Evolutionary conservation across 2,113 vertebrate genomes (phyloP).

Genomic region (Acanthochromis polyacanthus): DNA sequence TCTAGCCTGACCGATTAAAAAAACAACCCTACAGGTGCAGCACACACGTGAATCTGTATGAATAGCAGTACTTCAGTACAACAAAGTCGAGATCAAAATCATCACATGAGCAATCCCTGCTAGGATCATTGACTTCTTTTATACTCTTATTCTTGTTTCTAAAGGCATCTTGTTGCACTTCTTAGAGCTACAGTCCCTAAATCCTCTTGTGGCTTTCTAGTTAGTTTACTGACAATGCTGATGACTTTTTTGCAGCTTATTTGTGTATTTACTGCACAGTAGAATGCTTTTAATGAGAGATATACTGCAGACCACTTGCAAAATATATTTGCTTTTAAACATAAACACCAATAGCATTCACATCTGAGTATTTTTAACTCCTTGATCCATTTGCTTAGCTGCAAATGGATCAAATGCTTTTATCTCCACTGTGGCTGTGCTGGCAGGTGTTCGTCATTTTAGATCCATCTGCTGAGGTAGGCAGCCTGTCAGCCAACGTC

Average conservation of each 20-base stretch:
- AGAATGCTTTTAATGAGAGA: neutral
- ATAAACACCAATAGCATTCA: no score
- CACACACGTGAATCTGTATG: neutral
- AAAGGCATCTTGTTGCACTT: neutral
- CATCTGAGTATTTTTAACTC: neutral
- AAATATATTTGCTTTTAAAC: no score
- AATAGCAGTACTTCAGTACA: neutral
- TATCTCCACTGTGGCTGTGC: neutral
- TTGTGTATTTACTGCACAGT: neutral
- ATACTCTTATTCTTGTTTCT: neutral
- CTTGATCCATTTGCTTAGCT: neutral
- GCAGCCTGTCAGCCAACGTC: neutral
- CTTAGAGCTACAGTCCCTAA: no score
- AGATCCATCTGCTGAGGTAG: conserved; percentile 6
- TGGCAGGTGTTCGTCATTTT: conserved; percentile 6
- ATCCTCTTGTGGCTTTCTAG: no score
- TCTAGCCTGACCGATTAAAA: no score
- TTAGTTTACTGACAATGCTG: neutral
- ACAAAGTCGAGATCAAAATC: neutral
- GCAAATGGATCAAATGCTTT: neutral
- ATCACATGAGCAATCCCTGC: neutral
- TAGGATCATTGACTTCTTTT: neutral
- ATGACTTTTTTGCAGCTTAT: neutral
- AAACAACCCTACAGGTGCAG: neutral
- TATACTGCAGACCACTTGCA: no score